Base-by-base conservation (phyloP, 2,113 vertebrate genomes). In the Gracilinanus agilis region DNA sequence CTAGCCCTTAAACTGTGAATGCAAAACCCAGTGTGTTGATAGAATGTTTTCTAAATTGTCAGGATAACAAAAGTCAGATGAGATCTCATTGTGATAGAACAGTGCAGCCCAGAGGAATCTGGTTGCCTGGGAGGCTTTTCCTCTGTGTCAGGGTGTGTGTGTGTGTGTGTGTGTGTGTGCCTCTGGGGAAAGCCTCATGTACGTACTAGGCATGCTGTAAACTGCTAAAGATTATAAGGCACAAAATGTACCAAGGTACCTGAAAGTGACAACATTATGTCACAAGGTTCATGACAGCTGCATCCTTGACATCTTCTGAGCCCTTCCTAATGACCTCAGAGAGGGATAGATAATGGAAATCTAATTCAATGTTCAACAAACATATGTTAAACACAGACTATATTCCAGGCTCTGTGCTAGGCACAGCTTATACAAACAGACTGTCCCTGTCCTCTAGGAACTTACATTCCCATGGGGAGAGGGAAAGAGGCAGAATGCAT, bases 361-460 rank as follows among this genome's bases (percentile, higher is more conserved):
- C 2, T 21, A 23, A 40, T 40, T 83, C 34, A 83, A 40, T 23
- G n/a, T 83, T 40, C 75, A 95, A 44, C 67, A 96, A 95, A 54
- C 75, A 27, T 94, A 92, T 96, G 54, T 90, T 91, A 95, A 90
- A 49, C 56, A 92, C 54, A 90, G 75, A 93, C 53, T 93, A 1
- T 94, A 53, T 56, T 49, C 61, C 11, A 61, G 44, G 54, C 23
- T 93, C 93, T 94, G 23, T 90, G 44, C 75, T 75, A 94, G 89
- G 89, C 75, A 92, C 25, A 92, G 40, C 58, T 93, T 67, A 94
- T 93, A 90, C 44, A 88, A 94, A 94, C 91, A 34, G 40, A 83
- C 7, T 56, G 19, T 34, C 24, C 3, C 24, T 92, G 49, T 7
- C 49, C 44, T 95, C 44, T 93, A 90, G 34, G 96, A 95, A 93